These are phyloP conservation scores for Nomada hirtipes DNA, from an alignment of 2,888 invertebrate species.

Conservation along the genomic window DNA sequence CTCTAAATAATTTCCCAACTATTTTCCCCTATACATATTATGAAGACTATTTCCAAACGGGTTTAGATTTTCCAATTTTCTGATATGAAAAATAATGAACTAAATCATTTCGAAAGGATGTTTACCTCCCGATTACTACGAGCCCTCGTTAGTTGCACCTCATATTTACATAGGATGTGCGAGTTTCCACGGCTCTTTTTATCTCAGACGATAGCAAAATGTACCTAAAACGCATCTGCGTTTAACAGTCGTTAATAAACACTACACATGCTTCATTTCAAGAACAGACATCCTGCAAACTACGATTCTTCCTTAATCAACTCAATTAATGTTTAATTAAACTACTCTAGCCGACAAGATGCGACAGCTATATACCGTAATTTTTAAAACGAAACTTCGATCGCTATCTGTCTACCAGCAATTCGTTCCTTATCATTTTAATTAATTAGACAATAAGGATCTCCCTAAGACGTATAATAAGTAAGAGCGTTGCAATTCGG, in stretches of 20 bases:
- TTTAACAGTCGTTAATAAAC: not conserved
- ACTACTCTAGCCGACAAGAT: constrained; percentile 6
- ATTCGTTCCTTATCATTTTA: not conserved
- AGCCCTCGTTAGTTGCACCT: not conserved
- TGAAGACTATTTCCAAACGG: too few relatives aligned
- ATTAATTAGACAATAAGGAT: constrained; percentile 12
- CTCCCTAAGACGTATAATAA: not conserved
- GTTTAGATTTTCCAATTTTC: too few relatives aligned
- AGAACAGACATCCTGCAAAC: not conserved
- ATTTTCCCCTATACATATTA: not conserved
- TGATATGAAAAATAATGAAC: not conserved
- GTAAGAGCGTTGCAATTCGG: not conserved
- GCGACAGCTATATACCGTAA: constrained; percentile 21
- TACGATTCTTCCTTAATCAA: constrained; percentile 31
- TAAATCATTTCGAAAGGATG: constrained; percentile 12
- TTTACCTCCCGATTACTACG: constrained; percentile 17
- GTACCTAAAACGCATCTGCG: constrained; percentile 18
- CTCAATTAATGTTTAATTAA: constrained; percentile 47
- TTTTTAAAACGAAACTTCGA: constrained; percentile 17
- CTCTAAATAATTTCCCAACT: not conserved
- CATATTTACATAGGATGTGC: constrained; percentile 32
- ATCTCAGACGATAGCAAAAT: constrained; percentile 28
- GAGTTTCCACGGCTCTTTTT: not conserved
- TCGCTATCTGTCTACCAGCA: not conserved
- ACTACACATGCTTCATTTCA: not conserved